Conservation (phyloP, 2,113 vertebrate genomes). For the Laticauda colubrina region DNA sequence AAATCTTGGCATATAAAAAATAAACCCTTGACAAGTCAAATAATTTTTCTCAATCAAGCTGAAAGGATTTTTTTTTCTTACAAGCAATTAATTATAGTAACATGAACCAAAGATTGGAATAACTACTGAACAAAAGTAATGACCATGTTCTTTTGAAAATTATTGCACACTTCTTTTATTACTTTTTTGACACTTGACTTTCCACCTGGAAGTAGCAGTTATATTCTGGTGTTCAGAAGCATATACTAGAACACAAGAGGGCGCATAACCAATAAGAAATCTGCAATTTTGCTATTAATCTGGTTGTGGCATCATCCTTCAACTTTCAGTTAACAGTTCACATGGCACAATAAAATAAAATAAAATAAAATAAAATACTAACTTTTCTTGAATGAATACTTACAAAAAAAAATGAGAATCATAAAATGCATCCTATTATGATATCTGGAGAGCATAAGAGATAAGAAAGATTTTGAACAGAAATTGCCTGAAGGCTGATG, state of each 20-base stretch:
- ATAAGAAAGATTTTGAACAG: not conserved
- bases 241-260: not conserved
- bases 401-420: not conserved
- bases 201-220: not conserved
- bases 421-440: not conserved
- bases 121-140: not conserved
- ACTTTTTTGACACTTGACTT: not conserved
- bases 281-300: not conserved
- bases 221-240: not conserved
- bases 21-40: not conserved
- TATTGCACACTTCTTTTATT: not conserved
- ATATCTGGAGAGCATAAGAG: not conserved
- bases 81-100: not conserved
- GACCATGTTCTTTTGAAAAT: not conserved
- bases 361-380: conserved; percentile 1
- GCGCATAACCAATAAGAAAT: not conserved
- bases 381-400: conserved; percentile 1
- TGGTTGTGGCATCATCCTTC: not conserved
- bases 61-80: not conserved
- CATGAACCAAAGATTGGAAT: not conserved
- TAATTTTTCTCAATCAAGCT: not conserved
- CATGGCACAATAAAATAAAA: conserved; percentile 1
- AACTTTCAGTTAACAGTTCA: not conserved
- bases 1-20: not conserved
- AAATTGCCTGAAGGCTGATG: not conserved